phyloP scores from a whole-genome alignment of 2,888 invertebrate species.

The Pterobdella sp. region DNA sequence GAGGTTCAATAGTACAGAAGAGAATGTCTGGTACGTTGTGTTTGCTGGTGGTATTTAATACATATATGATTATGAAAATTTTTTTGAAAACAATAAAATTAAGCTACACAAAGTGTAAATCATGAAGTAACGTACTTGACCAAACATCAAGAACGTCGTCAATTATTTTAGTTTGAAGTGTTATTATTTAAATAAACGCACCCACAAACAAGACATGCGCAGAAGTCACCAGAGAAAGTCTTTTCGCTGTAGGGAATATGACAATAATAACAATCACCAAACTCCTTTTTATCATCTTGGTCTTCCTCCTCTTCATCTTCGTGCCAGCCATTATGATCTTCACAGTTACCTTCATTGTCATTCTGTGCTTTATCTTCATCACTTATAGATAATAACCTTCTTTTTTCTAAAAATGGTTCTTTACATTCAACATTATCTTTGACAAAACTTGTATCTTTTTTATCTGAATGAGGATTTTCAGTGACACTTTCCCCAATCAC shows the following conservation, averaged over 20 bases:
- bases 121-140: not conserved
- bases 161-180: no score
- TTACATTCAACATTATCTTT: not conserved
- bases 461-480: not conserved
- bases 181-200: no score
- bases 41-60: slow-evolving; percentile 54
- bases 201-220: slow-evolving; percentile 67
- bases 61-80: not conserved
- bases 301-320: not conserved
- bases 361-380: not conserved
- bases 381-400: not conserved
- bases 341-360: not conserved
- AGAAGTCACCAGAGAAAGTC: slow-evolving; percentile 66
- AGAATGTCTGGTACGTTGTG: slow-evolving; percentile 83
- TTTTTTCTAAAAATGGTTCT: slow-evolving; percentile 5
- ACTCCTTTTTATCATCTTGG: not conserved
- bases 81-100: not conserved
- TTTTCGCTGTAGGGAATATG: slow-evolving; percentile 76
- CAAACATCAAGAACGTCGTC: not conserved
- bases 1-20: slow-evolving; percentile 78
- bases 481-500: not conserved
- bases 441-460: not conserved
- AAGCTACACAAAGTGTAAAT: not conserved
- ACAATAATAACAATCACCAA: slow-evolving; percentile 57
- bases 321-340: not conserved